A percentile compares a stretch with the other conserved stretches of the same genome.
Evolutionary conservation across 1,140 invertebrate genomes (phyloP).

Genomic region (Apis cerana): DNA sequence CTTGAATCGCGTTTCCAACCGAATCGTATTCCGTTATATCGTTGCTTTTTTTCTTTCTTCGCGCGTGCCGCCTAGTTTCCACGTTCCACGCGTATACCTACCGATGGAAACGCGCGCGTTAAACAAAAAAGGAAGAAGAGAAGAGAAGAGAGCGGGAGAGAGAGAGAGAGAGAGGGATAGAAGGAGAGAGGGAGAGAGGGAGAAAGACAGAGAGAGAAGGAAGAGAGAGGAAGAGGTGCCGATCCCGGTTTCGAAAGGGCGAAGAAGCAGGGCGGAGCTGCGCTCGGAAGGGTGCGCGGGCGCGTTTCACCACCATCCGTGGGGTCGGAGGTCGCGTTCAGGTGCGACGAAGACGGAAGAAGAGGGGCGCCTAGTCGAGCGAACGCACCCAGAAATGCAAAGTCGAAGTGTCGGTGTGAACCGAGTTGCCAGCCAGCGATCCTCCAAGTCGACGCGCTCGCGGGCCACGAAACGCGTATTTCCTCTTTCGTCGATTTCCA

Average conservation of each 20-base stretch:
- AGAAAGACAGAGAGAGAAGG: too few relatives aligned
- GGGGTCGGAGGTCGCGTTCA: conserved; percentile 73
- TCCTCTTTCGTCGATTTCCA: background rate
- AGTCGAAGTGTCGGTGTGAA: conserved; percentile 66
- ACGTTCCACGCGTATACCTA: conserved; percentile 5
- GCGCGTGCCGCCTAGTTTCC: background rate
- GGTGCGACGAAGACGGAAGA: conserved; percentile 69
- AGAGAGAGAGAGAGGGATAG: background rate
- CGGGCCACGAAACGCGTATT: conserved; percentile 7
- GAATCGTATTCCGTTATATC: background rate
- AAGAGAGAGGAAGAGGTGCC: conserved; percentile 28
- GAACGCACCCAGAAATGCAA: conserved; percentile 68
- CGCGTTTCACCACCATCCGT: conserved; percentile 66
- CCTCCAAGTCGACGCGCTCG: conserved; percentile 49
- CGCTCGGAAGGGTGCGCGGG: conserved; percentile 76
- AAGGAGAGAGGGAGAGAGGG: background rate
- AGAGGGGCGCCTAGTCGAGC: conserved; percentile 61
- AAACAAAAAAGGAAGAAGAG: background rate
- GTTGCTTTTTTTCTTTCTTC: conserved; percentile 1
- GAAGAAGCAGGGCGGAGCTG: conserved; percentile 77
- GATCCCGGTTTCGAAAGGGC: conserved; percentile 58
- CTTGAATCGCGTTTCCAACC: conserved; percentile 4
- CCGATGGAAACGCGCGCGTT: conserved; percentile 31
- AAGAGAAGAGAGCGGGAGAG: background rate
- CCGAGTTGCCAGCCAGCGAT: conserved; percentile 55